Base-by-base conservation (phyloP, 1,140 invertebrate species). In the Laupala kohalensis region DNA sequence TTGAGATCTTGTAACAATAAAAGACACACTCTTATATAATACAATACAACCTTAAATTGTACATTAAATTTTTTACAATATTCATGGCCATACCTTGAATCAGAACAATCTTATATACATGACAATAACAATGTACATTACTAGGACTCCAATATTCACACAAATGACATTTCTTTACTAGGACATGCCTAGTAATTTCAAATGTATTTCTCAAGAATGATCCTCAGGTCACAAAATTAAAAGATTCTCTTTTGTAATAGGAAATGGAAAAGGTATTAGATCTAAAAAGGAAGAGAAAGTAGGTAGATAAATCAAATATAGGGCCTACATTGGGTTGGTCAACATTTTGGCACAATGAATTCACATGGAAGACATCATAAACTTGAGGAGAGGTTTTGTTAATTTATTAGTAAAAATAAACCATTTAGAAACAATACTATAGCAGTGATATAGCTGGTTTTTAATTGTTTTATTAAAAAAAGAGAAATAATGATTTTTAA, bases 321-420 rank as follows among this genome's bases (percentile, higher is more conserved):
- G 25, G 27, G 64, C 62, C 28, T 65, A 71, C 69, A 70, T 28
- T 70, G 53, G 13, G 23, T 64, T 27, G 28, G 23, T 65, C 53
- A 53, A 71, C 26, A 26, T 27, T 72, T 72, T 72, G 71, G 71
- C 71, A 72, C 71, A 72, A 64, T 72, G 71, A 72, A 72, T 72
- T 68, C 71, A 72, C 71, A 68, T 6, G 67, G 63, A 65, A 72
- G 71, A 72, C 71, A 72, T 53, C n/a, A 25, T 53, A 29, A 29
- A 68, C 29, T 29, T 68, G 25, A 68, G 29, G 19, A 68, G 29
- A 29, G 19, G 37, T 23, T 68, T 68, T 29, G 29, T 68, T 68
- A 23, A 68, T 68, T 68, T 27, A 29, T 68, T 37, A 68, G 29
- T 68, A 29, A 68, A 68, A 68, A 29, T 29, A 68, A 68, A 68